Conservation (phyloP, 2,888 invertebrate species). For the Epicampocera succincta region DNA sequence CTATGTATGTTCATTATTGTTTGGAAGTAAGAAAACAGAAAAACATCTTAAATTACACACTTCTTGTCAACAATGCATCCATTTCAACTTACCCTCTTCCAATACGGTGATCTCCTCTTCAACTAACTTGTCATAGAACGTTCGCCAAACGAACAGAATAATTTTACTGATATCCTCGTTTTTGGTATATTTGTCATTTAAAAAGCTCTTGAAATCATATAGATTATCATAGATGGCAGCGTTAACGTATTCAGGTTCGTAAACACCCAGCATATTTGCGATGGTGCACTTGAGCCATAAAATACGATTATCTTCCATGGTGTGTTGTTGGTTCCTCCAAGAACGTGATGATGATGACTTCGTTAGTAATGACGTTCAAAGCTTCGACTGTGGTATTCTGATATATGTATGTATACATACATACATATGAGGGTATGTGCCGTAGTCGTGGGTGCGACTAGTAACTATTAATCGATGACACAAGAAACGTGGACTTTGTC, state of each 20-base stretch:
- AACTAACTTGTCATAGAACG: slow-evolving; percentile 87
- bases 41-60: slow-evolving; percentile 58
- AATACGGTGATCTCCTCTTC: slow-evolving; percentile 88
- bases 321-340: neutral
- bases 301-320: slow-evolving; percentile 83
- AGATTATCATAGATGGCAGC: slow-evolving; percentile 82
- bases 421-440: too few species aligned
- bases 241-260: slow-evolving; percentile 78
- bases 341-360: neutral
- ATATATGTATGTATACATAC: too few species aligned
- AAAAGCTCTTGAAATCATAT: slow-evolving; percentile 83
- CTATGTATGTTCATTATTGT: neutral
- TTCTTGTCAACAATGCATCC: slow-evolving; percentile 40
- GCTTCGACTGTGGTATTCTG: neutral
- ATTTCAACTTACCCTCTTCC: slow-evolving; percentile 86
- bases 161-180: slow-evolving; percentile 83
- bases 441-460: too few species aligned
- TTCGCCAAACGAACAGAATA: slow-evolving; percentile 86
- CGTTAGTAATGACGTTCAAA: slow-evolving; percentile 11
- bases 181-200: slow-evolving; percentile 83
- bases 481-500: slow-evolving; percentile 10
- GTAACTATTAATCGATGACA: slow-evolving; percentile 4
- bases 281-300: slow-evolving; percentile 88
- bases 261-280: slow-evolving; percentile 78
- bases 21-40: slow-evolving; percentile 43